Evolutionary conservation across 2,888 invertebrate species (phyloP).

Genomic region (Clivina fossor): DNA sequence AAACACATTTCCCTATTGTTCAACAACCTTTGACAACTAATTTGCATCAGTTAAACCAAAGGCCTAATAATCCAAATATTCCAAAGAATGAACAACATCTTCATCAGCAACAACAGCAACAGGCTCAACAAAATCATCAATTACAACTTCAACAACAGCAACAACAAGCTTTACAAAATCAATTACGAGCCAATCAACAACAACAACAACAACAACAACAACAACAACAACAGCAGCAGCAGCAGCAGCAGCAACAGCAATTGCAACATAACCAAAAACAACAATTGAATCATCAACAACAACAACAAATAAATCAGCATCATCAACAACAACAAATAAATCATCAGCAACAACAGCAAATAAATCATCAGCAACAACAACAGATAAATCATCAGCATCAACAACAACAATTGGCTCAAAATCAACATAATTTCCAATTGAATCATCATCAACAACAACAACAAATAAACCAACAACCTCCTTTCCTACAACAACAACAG

Average conservation of each 20-base stretch:
- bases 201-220: constrained; percentile 47
- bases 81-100: constrained; percentile 45
- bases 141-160: constrained; percentile 51
- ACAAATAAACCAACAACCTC: constrained; percentile 50
- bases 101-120: constrained; percentile 49
- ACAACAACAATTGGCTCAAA: constrained; percentile 41
- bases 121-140: constrained; percentile 34
- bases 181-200: constrained; percentile 41
- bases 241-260: constrained; percentile 54
- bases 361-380: constrained; percentile 44
- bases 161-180: constrained; percentile 38
- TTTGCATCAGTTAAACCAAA: constrained; percentile 35
- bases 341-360: constrained; percentile 44
- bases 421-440: constrained; percentile 44
- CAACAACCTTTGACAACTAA: constrained; percentile 45
- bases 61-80: constrained; percentile 47
- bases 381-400: constrained; percentile 54
- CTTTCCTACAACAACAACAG: constrained; percentile 55
- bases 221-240: constrained; percentile 50
- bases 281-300: constrained; percentile 45
- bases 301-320: constrained; percentile 45
- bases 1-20: constrained; percentile 54
- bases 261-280: constrained; percentile 36
- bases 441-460: constrained; percentile 44
- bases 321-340: constrained; percentile 43